Evolutionary conservation across 1,140 invertebrate species (phyloP), one percentile per base, ranked within the genome.

Genomic region (Lasioglossum albipes): DNA sequence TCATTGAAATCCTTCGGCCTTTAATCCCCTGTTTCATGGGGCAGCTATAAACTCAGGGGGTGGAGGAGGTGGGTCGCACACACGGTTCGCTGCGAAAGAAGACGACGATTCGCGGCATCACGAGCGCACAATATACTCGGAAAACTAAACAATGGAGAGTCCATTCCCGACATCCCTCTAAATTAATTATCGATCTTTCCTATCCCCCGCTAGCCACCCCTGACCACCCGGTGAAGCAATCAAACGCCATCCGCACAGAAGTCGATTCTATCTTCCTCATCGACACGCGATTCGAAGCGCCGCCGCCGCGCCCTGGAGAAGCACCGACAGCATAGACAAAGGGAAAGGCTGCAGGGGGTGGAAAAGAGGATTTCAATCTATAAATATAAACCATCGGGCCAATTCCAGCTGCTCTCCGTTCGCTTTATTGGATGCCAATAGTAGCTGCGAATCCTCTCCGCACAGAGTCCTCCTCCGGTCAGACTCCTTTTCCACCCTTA

Each of bases 341-440:
- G 61, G 18, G 16, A 64, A 54, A 57, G 36, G 45, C 13, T 27
- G 70, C 22, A 22, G 54, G 36, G 42, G 22, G 57, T 20, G 22
- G 31, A 27, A 54, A 49, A 66, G 57, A 72, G 78, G 62, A 75
- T 85, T 89, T 85, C 85, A 79, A 89, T 89, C 81, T 85, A 89
- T 83, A 89, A 90, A 86, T 89, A 87, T 88, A 86, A 88, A 84
- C 66, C 86, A 79, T 82, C 66, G 31, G 52, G 31, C 49, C 79
- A 79, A 85, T 84, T 82, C 75, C 85, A 82, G 79, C 69, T 82
- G 83, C 54, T 75, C 72, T 82, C 59, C 20, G 49, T 69, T 67
- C 65, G 75, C 68, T 86, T 86, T 86, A 87, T 86, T 79, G 85
- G 59, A 88, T 89, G 80, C 70, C 87, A 79, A 88, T 88, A 86